Conservation (phyloP, 2,888 invertebrate species). For the Leptinotarsa juncta region DNA sequence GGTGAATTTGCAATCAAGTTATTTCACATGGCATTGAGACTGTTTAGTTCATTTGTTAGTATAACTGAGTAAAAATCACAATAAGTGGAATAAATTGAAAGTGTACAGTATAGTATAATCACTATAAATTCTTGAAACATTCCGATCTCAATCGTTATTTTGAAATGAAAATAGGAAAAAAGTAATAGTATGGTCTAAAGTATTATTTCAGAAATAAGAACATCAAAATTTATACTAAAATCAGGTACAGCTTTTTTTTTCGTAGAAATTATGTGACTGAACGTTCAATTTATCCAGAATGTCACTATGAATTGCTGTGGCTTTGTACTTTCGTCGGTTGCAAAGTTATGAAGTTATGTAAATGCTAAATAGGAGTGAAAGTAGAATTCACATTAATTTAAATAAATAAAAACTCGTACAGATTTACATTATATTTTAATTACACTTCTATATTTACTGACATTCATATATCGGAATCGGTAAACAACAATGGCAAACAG, state of each 20-base stretch:
- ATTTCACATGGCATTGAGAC: conserved; percentile 31
- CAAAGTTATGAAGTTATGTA: conserved; percentile 7
- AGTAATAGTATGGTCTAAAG: not conserved
- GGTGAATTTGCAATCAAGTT: conserved; percentile 3
- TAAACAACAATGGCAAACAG: not conserved
- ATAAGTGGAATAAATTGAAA: conserved; percentile 23
- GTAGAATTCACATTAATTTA: conserved; percentile 28
- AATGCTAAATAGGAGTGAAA: conserved; percentile 20
- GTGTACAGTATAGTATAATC: not conserved
- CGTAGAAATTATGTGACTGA: no score
- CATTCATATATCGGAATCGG: not conserved
- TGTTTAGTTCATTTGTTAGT: conserved; percentile 28
- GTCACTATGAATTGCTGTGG: conserved; percentile 2
- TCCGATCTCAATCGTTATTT: not conserved
- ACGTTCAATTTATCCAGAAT: not conserved
- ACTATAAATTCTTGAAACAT: not conserved
- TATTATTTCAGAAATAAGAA: not conserved
- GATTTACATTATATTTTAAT: not conserved
- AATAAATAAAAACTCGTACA: not conserved
- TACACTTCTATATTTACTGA: not conserved
- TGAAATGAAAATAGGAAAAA: not conserved
- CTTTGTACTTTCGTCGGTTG: conserved; percentile 3
- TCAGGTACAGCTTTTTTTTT: not conserved
- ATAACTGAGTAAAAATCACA: conserved; percentile 23
- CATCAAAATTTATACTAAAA: not conserved